A percentile compares a stretch with the other conserved stretches of the same genome.
These are phyloP conservation scores for Trissolcus brochymenae DNA, from an alignment of 2,888 invertebrate genomes.

Conservation along the genomic window DNA sequence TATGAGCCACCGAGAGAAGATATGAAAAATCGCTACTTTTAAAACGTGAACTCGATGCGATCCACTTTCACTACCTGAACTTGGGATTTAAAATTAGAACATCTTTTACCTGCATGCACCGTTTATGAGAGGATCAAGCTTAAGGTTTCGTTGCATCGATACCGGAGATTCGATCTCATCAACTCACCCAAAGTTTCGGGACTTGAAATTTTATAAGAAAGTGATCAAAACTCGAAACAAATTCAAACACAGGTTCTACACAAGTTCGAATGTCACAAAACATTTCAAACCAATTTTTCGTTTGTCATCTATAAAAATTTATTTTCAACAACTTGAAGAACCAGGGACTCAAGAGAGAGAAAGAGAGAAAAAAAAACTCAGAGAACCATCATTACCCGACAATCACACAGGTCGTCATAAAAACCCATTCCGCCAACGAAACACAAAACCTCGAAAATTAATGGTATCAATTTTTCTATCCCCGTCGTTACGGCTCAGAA, in stretches of 20 bases:
- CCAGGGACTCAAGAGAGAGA: too few relatives aligned
- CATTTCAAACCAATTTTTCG: too few relatives aligned
- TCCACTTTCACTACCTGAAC: slow-evolving; percentile 18
- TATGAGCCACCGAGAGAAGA: not conserved
- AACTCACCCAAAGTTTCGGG: too few relatives aligned
- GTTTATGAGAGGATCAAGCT: slow-evolving; percentile 1
- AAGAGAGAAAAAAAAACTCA: not conserved
- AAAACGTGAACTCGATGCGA: not conserved
- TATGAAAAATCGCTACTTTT: slow-evolving; percentile 1
- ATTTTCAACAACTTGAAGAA: not conserved
- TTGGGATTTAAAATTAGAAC: not conserved
- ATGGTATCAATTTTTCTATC: slow-evolving; percentile 33
- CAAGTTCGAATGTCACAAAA: too few relatives aligned
- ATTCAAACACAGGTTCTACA: too few relatives aligned
- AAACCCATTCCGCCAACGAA: slow-evolving; percentile 16
- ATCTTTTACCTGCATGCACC: not conserved
- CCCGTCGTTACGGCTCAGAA: slow-evolving; percentile 17
- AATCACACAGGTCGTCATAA: not conserved
- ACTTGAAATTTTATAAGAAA: too few relatives aligned
- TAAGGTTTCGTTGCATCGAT: not conserved
- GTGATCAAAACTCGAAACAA: too few relatives aligned
- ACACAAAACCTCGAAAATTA: slow-evolving; percentile 27
- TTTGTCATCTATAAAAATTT: not conserved
- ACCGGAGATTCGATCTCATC: not conserved
- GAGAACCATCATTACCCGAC: not conserved